Percentiles rank a stretch among this genome's conserved stretches.
Conservation (phyloP, 2,888 invertebrate species). For the Habrosyne pyritoides region DNA sequence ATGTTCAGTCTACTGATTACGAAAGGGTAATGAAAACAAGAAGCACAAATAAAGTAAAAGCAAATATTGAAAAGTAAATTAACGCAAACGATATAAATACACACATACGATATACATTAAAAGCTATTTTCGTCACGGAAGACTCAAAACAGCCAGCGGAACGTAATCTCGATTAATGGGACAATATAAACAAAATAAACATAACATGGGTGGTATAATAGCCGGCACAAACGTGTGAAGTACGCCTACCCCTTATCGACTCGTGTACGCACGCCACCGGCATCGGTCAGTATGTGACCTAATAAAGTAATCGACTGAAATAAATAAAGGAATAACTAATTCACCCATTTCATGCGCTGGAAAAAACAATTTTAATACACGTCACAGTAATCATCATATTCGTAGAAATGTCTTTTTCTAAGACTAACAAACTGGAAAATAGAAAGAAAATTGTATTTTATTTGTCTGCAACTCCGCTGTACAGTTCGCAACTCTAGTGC, state of each 20-base stretch:
- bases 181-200: conserved; percentile 57
- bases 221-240: conserved; percentile 48
- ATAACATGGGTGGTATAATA: conserved; percentile 49
- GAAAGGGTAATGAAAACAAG: too few relatives aligned
- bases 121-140: conserved; percentile 45
- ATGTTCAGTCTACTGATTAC: too few relatives aligned
- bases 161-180: conserved; percentile 52
- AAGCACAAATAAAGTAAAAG: neutral
- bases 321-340: conserved; percentile 27
- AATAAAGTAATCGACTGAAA: conserved; percentile 54
- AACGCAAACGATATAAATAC: conserved; percentile 29
- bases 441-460: conserved; percentile 42
- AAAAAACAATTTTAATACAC: neutral
- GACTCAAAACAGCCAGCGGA: conserved; percentile 43
- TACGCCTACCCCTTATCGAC: conserved; percentile 63
- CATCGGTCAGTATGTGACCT: conserved; percentile 58
- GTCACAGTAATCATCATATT: neutral
- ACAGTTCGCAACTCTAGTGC: conserved; percentile 55
- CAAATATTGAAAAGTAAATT: conserved; percentile 9
- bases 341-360: neutral
- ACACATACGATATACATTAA: conserved; percentile 41
- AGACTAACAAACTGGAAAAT: conserved; percentile 23
- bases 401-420: neutral
- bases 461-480: conserved; percentile 50
- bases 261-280: conserved; percentile 34